Conservation (phyloP, 2,888 invertebrate species). For the Andrena minutula region DNA sequence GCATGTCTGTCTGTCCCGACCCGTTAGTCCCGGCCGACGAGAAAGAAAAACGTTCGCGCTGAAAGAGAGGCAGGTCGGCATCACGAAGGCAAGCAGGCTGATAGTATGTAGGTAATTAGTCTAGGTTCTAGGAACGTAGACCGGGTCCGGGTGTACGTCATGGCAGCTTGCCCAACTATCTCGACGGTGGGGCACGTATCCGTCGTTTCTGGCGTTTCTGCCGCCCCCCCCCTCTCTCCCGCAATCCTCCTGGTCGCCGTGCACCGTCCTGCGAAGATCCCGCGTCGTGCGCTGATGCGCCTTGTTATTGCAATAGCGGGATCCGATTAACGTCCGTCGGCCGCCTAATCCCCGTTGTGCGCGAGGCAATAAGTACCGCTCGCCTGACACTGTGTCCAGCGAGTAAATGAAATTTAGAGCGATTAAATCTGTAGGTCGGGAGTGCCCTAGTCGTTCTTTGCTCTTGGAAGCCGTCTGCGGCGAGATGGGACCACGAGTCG, state of each 20-base stretch:
- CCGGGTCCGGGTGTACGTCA: constrained; percentile 37
- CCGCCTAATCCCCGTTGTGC: not conserved
- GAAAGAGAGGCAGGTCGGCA: constrained; percentile 67
- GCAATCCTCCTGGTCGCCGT: constrained; percentile 32
- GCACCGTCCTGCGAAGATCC: constrained; percentile 36
- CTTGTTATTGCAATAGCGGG: constrained; percentile 57
- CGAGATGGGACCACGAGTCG: no score
- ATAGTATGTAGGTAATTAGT: constrained; percentile 79
- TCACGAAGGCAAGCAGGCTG: constrained; percentile 53
- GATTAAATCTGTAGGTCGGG: constrained; percentile 5
- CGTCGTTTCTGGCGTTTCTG: constrained; percentile 45
- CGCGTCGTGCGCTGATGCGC: constrained; percentile 11
- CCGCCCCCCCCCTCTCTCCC: no score
- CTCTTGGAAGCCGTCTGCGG: no score
- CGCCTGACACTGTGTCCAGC: not conserved
- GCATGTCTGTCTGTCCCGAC: constrained; percentile 23
- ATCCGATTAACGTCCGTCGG: constrained; percentile 47
- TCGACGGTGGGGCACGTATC: constrained; percentile 34
- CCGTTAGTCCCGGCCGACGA: constrained; percentile 31
- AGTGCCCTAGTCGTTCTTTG: no score
- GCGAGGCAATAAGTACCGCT: not conserved
- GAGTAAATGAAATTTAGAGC: not conserved
- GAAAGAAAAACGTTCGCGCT: constrained; percentile 59
- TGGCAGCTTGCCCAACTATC: constrained; percentile 61
- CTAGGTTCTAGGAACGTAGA: constrained; percentile 66